phyloP scores from a whole-genome alignment of 2,888 invertebrate genomes.

The Arrhopalites spinosus region DNA sequence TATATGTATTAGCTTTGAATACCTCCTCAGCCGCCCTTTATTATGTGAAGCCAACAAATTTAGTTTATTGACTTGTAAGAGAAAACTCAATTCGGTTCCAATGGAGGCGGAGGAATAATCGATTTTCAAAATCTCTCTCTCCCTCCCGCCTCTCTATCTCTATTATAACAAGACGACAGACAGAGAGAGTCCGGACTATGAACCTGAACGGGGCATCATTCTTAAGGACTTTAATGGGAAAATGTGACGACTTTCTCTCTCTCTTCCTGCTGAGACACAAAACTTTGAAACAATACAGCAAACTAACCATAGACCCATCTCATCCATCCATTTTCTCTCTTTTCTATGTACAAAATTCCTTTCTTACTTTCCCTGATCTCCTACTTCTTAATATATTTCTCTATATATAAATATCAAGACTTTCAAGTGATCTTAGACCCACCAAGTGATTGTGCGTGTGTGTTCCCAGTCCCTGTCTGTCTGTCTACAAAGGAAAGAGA shows the following conservation, averaged over 20 bases:
- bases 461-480: background rate
- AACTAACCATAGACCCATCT: too few species aligned
- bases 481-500: slow-evolving; percentile 3
- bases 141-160: background rate
- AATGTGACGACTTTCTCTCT: slow-evolving; percentile 35
- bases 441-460: slow-evolving; percentile 1
- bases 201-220: slow-evolving; percentile 38
- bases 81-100: slow-evolving; percentile 29
- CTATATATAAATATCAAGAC: too few species aligned
- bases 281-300: slow-evolving; percentile 34
- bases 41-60: slow-evolving; percentile 40
- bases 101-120: slow-evolving; percentile 41
- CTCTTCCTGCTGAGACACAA: slow-evolving; percentile 32
- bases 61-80: slow-evolving; percentile 41
- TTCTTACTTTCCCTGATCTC: too few species aligned
- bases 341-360: background rate
- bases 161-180: background rate
- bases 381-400: too few species aligned
- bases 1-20: too few species aligned
- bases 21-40: background rate
- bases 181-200: slow-evolving; percentile 14
- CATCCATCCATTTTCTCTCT: background rate
- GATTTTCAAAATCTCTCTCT: slow-evolving; percentile 29
- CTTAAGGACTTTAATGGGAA: slow-evolving; percentile 39
- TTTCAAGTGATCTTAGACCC: too few species aligned